Evolutionary conservation across 1,140 invertebrate genomes (phyloP), one percentile per base, ranked within the genome.

Genomic region (Drosophila quadrilineata): DNA sequence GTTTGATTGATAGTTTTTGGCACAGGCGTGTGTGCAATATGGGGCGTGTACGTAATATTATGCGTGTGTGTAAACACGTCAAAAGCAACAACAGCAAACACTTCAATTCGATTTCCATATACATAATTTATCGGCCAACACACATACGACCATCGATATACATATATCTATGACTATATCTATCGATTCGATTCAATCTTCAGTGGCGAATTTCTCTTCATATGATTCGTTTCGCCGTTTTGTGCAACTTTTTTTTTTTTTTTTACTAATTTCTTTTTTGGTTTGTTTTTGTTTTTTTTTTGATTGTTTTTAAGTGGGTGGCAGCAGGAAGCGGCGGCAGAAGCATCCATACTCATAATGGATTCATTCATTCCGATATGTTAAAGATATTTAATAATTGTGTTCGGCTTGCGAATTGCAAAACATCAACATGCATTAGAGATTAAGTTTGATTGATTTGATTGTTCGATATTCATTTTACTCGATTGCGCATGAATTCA

Each of bases 401-500:
- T 31, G 8, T 46, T 49, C 63, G 19, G 17, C 36, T 62, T 38
- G 62, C 62, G 57, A 52, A 22, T 59, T 67, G 64, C 58, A 46
- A 75, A 87, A 86, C 80, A 86, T 87, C 80, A 86, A 86, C 80
- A 86, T 86, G 80, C 80, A 86, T 22, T 70, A 8, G n/a, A n/a
- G 28, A 28, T 28, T 28, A 12, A 43, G 16, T 45, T 45, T 10
- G 16, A 65, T 67, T 64, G 40, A 48, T 67, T 65, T 65, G 31
- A 50, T 64, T 64, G 33, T 50, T 54, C 19, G 8, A 50, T 22
- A 38, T 43, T 21, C 3, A 71, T 72, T 59, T 22, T 82, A 74
- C 69, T 84, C 50, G 26, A 58, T 59, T 60, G 67, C 72, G 59
- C 62, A 65, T 79, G 58, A 77, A n/a, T n/a, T 72, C 26, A 57